Percentiles rank a stretch among this genome's conserved stretches.
Conservation (phyloP, 2,797 vertebrate species). For the Lindbergichthys nudifrons region DNA sequence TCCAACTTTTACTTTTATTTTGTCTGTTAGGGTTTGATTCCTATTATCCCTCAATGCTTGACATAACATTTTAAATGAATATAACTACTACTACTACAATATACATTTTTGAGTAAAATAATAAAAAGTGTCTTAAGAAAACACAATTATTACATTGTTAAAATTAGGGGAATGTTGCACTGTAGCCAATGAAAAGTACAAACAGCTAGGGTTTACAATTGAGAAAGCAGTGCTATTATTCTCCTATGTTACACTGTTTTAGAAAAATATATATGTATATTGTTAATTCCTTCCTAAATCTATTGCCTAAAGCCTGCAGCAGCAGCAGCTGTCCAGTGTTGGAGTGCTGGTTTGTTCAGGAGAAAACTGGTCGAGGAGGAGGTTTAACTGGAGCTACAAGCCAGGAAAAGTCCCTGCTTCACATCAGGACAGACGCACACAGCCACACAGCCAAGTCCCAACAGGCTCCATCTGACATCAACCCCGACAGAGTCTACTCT, state of each 20-base stretch:
- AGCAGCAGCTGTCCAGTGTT: constrained; percentile 73
- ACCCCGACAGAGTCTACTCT: constrained; percentile 69
- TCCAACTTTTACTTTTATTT: constrained; percentile 24
- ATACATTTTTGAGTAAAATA: too few species aligned
- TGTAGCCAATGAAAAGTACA: neutral
- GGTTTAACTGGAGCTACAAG: constrained; percentile 70
- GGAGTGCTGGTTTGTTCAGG: constrained; percentile 86
- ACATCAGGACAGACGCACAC: constrained; percentile 55
- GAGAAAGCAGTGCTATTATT: neutral
- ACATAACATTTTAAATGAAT: too few species aligned
- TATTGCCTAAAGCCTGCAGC: constrained; percentile 41
- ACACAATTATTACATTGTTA: neutral
- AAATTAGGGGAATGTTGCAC: neutral
- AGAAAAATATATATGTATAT: neutral
- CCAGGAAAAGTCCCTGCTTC: constrained; percentile 81
- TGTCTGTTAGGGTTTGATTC: neutral
- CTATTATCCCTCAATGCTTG: neutral
- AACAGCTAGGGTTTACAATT: accelerated
- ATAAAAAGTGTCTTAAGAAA: accelerated
- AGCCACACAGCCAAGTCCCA: neutral
- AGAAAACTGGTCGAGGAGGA: constrained; percentile 68
- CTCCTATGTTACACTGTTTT: neutral
- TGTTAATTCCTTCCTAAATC: neutral
- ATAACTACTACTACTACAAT: too few species aligned
- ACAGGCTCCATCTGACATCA: constrained; percentile 55